A percentile compares a stretch with the other conserved stretches of the same genome.
Conservation (phyloP, 2,797 vertebrate genomes). For the Podargus strigoides region DNA sequence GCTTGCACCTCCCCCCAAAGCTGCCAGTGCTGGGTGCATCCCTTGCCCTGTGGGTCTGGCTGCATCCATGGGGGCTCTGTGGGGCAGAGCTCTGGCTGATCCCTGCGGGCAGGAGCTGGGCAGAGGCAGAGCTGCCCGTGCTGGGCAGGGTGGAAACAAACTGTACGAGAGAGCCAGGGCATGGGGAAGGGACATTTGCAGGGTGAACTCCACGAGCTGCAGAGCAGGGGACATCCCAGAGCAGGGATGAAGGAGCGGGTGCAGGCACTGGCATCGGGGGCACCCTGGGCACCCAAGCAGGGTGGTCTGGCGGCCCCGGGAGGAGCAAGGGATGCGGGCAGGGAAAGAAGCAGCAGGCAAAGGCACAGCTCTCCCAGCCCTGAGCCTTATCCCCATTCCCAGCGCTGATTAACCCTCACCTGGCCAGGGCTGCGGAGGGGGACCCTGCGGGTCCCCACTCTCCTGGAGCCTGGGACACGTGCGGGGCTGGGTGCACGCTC, state of each 20-base stretch:
- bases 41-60: background rate
- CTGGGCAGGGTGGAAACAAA: background rate
- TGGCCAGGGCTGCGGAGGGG: background rate
- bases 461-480: background rate
- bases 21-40: background rate
- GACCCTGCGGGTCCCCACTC: background rate
- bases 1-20: background rate
- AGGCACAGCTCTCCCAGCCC: background rate
- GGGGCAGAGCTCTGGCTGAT: background rate
- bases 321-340: background rate
- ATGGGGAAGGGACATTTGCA: background rate
- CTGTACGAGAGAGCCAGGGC: fast-evolving
- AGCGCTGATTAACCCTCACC: background rate
- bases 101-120: background rate
- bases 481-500: background rate
- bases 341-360: background rate
- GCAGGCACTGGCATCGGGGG: background rate
- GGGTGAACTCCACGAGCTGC: background rate
- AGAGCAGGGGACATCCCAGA: background rate
- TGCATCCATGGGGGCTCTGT: background rate
- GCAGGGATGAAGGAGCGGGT: background rate
- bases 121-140: background rate
- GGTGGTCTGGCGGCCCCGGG: background rate
- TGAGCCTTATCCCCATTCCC: background rate
- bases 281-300: background rate